These are phyloP conservation scores for Rana temporaria DNA, from an alignment of 2,113 vertebrate genomes.

Conservation along the genomic window DNA sequence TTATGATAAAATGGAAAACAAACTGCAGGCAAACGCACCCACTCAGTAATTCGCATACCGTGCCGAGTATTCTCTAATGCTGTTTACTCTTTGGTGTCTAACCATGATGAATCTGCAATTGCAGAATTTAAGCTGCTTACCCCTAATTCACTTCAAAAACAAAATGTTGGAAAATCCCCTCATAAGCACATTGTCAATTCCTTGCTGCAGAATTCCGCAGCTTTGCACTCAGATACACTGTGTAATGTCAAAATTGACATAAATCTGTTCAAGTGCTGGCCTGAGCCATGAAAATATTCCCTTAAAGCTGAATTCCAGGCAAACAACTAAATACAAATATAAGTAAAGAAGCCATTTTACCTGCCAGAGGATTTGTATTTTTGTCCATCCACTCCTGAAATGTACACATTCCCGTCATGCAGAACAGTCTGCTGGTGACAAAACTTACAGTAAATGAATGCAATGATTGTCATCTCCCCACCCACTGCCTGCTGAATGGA, in stretches of 20 bases:
- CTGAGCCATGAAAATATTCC: not conserved
- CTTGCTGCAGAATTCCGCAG: not conserved
- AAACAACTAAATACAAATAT: too few species aligned
- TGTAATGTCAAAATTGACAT: not conserved
- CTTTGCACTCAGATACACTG: not conserved
- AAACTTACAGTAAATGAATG: too few species aligned
- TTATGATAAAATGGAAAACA: not conserved
- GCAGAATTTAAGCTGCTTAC: conserved; percentile 35
- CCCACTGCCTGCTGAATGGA: too few species aligned
- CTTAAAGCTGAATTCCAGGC: too few species aligned
- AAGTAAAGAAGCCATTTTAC: too few species aligned
- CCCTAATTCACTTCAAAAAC: conserved; percentile 41
- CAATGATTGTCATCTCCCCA: too few species aligned
- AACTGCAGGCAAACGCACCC: not conserved
- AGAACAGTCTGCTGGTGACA: too few species aligned
- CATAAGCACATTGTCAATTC: conserved; percentile 13
- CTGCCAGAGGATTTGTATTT: too few species aligned
- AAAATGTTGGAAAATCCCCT: conserved; percentile 41
- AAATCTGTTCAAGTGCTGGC: not conserved
- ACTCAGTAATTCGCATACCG: not conserved
- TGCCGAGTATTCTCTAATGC: not conserved
- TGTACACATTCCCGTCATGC: too few species aligned
- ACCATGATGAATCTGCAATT: conserved; percentile 28
- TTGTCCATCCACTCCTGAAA: too few species aligned
- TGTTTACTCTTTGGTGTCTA: not conserved